A percentile compares a stretch with the other conserved stretches of the same genome.
Evolutionary conservation across 2,888 invertebrate genomes (phyloP).

Genomic region (Leptura quadrifasciata): DNA sequence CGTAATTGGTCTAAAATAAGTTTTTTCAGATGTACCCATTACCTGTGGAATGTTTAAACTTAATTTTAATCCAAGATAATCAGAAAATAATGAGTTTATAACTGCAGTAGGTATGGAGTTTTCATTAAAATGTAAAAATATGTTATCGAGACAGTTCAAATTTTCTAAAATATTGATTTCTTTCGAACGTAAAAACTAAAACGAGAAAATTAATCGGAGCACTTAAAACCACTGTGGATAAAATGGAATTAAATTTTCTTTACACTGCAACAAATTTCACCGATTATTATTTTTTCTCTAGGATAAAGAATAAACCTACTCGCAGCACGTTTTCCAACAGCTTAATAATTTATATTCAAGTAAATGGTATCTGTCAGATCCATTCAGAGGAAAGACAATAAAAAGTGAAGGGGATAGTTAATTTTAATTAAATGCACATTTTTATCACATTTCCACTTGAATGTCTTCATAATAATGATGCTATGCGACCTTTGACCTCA

Average conservation of each 20-base stretch:
- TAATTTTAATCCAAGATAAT: too few relatives aligned
- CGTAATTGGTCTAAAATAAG: too few relatives aligned
- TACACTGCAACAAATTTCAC: neutral
- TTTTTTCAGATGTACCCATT: too few relatives aligned
- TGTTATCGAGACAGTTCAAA: too few relatives aligned
- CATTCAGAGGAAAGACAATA: slow-evolving; percentile 1
- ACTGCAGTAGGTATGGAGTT: too few relatives aligned
- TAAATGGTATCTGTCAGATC: neutral
- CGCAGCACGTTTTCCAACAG: neutral
- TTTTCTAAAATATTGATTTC: neutral
- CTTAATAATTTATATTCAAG: slow-evolving; percentile 5
- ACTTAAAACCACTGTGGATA: neutral
- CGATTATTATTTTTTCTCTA: neutral
- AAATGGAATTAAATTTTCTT: neutral
- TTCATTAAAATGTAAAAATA: too few relatives aligned
- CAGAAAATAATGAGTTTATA: too few relatives aligned
- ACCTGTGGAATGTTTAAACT: too few relatives aligned
- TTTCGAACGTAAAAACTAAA: neutral
- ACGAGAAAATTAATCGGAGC: neutral
- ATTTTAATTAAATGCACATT: slow-evolving; percentile 37
- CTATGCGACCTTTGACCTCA: slow-evolving; percentile 25
- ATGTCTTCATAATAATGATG: slow-evolving; percentile 6
- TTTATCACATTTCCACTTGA: slow-evolving; percentile 15
- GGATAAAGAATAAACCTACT: neutral
- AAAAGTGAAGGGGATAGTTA: slow-evolving; percentile 21